Base-by-base conservation (phyloP, 2,888 invertebrate species). In the Drosophila meridiana region DNA sequence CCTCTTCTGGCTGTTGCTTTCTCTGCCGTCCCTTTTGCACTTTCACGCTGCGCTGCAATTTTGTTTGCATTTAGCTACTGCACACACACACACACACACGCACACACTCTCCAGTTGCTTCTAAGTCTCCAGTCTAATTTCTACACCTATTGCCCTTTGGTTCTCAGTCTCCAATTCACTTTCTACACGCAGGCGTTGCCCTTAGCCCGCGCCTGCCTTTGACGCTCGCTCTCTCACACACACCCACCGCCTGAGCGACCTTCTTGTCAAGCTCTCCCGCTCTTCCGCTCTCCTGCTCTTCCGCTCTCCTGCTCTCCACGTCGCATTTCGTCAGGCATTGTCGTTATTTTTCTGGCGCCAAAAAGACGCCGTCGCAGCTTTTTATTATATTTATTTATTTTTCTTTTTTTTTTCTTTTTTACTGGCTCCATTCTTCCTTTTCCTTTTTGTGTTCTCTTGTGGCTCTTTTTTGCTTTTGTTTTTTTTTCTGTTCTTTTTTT, bases 311-410 rank as follows among this genome's bases (percentile, higher is more conserved):
- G 14, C 59, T 32, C 59, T 32, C 26, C 58, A 53, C 43, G 47
- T 40, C 47, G 50, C 40, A 59, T 32, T 55, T 38, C 52, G 30
- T 53, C 71, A 82, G 78, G 83, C 88, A 90, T 91, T 90, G 91
- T 91, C 91, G 87, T 91, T 91, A 90, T 90, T 90, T 89, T 90
- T 90, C 89, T 91, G 91, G 91, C 91, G 91, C 91, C 91, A 92
- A 87, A 91, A 90, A 90, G 91, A 91, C 91, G 91, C 84, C 85
- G 75, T 79, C 69, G 77, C 79, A 76, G 69, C 80, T 77, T 80
- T 75, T 73, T 56, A 52, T 52, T 52, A 52, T 50, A 50, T 52
- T 3, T 42, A 34, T 34, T 9, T 1, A 34, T 34, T 2, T 14
- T 14, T 14, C 7, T 30, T 5, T 28, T 4, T 50, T 9, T 11